Percentiles rank a stretch among this genome's conserved stretches.
These are phyloP conservation scores for Phoebastria nigripes DNA, from an alignment of 2,797 vertebrate species.

Conservation along the genomic window DNA sequence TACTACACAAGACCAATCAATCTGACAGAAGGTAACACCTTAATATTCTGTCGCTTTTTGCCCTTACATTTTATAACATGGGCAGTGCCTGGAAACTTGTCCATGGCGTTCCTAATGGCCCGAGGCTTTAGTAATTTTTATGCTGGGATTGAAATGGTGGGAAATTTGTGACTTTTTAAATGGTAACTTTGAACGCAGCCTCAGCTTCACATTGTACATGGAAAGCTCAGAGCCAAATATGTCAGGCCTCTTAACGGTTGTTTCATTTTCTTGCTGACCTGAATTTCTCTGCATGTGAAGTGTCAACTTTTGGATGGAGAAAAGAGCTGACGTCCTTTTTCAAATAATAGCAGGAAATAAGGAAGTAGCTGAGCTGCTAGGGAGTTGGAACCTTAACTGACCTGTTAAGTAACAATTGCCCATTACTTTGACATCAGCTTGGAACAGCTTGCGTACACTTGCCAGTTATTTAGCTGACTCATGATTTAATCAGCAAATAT, in stretches of 20 bases:
- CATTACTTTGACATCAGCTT: neutral
- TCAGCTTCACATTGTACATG: neutral
- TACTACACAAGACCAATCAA: conserved; percentile 92
- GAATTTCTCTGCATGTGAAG: neutral
- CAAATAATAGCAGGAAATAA: conserved; percentile 16
- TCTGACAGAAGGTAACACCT: conserved; percentile 89
- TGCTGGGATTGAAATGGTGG: neutral
- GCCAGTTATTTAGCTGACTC: neutral
- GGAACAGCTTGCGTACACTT: neutral
- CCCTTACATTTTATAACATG: neutral
- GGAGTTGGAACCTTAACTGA: neutral
- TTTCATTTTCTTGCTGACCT: neutral
- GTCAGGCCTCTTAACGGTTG: neutral
- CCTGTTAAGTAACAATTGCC: neutral
- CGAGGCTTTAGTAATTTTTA: neutral
- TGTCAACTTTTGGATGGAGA: neutral
- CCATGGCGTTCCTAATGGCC: neutral
- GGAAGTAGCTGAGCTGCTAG: neutral
- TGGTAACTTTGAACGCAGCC: neutral
- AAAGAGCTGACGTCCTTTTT: neutral
- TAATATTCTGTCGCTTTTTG: neutral
- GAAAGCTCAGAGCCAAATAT: neutral
- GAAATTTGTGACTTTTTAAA: neutral
- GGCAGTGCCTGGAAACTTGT: neutral
- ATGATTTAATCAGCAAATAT: neutral